Base-by-base conservation (phyloP, 1,140 invertebrate species). In the Drosophila pandora region DNA sequence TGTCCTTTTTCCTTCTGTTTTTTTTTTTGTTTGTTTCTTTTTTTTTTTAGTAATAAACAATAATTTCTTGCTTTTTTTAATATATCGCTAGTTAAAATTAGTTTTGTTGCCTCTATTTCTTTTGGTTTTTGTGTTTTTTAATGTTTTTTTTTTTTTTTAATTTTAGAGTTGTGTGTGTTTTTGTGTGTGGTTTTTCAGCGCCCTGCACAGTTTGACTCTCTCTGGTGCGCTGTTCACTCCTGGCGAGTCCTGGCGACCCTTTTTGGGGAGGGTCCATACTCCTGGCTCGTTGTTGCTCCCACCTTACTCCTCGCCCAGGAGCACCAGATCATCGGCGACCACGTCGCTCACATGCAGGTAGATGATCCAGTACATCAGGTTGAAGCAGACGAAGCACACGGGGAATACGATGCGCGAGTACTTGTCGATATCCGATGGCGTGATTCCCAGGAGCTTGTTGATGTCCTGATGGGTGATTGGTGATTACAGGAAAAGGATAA, bases 331-430 rank as follows among this genome's bases (percentile, higher is more conserved):
- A 91, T 98, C 97, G 90, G 96, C 96, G 61, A 98, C 96, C 67
- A 98, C 96, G 93, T 98, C 97, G 82, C 97, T 98, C 90, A 98
- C 98, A 94, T 98, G 97, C 75, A 98, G 93, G 91, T 98, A 98
- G 83, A 98, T 98, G 92, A 98, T 98, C 97, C 97, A 99, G 93
- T 99, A 98, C 97, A 98, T 98, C 54, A 98, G 94, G 92, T 99
- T 98, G 94, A 99, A 99, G 93, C 97, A 98, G 71, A 98, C 96
- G 93, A 99, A 99, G 93, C 97, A 98, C 49, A 99, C 97, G 6
- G 97, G 97, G 92, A 98, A 98, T 82, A 98, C 96, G 92, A 98
- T 98, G 85, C 97, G 95, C 34, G 97, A 98, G 91, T 98, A 98
- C 93, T 98, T 99, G 94, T 99, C 97, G 92, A 99, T 98, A 94